Conservation (phyloP, 2,113 vertebrate species). For the Apus apus region DNA sequence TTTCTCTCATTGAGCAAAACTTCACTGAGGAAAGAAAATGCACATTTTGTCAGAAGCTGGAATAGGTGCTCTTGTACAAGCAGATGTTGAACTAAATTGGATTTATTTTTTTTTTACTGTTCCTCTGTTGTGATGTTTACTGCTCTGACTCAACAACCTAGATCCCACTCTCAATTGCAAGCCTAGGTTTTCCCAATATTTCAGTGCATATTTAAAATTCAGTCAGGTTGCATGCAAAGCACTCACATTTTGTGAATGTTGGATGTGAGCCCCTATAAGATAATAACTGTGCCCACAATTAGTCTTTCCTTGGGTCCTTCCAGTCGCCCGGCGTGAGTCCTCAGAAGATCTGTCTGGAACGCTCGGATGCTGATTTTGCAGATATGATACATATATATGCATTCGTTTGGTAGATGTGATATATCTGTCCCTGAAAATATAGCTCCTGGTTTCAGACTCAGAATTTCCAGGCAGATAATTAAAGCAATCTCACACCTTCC, state of each 20-base stretch:
- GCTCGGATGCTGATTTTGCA: not conserved
- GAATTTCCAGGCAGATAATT: slow-evolving; percentile 33
- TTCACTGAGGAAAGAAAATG: not conserved
- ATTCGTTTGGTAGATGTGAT: not conserved
- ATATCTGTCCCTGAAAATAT: not conserved
- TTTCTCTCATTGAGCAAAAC: not conserved
- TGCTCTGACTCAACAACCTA: not conserved
- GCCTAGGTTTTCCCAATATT: not conserved
- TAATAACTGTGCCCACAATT: not conserved
- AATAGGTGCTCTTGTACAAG: slow-evolving; percentile 2
- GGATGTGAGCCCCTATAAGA: not conserved
- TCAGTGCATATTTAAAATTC: not conserved
- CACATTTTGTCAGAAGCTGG: not conserved
- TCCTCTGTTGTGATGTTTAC: not conserved
- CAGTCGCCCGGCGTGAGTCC: not conserved
- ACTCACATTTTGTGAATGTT: not conserved
- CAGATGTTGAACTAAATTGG: not conserved
- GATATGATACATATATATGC: not conserved
- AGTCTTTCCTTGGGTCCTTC: not conserved
- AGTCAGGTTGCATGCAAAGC: not conserved
- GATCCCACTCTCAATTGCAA: not conserved
- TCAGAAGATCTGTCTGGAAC: not conserved
- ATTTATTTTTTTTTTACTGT: not conserved
- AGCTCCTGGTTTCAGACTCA: not conserved
- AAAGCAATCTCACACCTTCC: slow-evolving; percentile 3